Conservation (phyloP, 1,140 invertebrate genomes). For the Archegozetes longisetosus region DNA sequence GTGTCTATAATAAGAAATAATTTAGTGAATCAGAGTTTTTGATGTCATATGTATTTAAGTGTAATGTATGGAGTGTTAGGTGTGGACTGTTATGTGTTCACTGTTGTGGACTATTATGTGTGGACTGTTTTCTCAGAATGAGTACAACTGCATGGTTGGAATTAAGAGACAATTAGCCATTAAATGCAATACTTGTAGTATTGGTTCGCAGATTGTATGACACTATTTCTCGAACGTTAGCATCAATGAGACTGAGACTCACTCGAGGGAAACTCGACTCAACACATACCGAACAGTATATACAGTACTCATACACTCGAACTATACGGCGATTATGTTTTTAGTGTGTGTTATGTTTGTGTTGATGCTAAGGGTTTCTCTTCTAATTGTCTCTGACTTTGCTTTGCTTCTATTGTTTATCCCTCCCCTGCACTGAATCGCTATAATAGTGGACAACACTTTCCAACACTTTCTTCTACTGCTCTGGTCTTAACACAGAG, state of each 20-base stretch:
- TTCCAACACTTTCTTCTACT: too few relatives aligned
- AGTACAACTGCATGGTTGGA: too few relatives aligned
- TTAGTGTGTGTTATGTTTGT: not conserved
- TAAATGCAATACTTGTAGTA: not conserved
- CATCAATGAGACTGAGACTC: too few relatives aligned
- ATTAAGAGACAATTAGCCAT: not conserved
- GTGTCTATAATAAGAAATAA: too few relatives aligned
- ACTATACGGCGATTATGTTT: not conserved
- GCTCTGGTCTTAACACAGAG: not conserved
- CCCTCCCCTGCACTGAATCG: not conserved
- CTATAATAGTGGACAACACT: not conserved
- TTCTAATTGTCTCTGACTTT: not conserved
- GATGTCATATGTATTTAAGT: not conserved
- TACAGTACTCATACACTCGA: not conserved
- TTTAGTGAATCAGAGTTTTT: not conserved
- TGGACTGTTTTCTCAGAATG: too few relatives aligned
- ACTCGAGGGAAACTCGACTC: not conserved
- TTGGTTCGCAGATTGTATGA: not conserved
- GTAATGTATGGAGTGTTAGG: not conserved
- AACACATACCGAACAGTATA: not conserved
- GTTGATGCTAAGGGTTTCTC: not conserved
- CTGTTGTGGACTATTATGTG: too few relatives aligned
- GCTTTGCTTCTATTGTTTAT: not conserved
- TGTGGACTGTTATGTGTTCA: not conserved
- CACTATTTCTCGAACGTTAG: not conserved